These are phyloP conservation scores for Peromyscus nudipes DNA, from an alignment of 2,797 vertebrate genomes.

Conservation along the genomic window DNA sequence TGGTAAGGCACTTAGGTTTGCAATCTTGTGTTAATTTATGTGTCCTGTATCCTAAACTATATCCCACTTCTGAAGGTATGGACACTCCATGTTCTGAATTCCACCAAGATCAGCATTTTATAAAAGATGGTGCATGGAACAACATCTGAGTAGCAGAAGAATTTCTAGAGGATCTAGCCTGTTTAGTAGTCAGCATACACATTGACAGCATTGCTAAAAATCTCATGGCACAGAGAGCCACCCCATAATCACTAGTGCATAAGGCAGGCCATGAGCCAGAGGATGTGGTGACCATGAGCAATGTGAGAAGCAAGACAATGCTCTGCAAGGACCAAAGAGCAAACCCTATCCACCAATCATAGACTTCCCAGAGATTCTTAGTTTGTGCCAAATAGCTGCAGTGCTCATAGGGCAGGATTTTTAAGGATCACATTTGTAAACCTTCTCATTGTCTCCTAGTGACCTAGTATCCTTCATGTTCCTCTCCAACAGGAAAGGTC, in stretches of 20 bases:
- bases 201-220: rapidly evolving
- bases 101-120: no score
- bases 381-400: background rate
- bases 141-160: rapidly evolving
- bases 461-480: no score
- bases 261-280: background rate
- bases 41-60: background rate
- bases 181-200: rapidly evolving
- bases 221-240: rapidly evolving
- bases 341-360: rapidly evolving
- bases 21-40: background rate
- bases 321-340: background rate
- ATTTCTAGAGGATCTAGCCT: rapidly evolving
- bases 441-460: no score
- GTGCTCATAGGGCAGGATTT: background rate
- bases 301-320: background rate
- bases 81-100: rapidly evolving
- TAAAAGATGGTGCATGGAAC: rapidly evolving
- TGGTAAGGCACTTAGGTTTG: rapidly evolving
- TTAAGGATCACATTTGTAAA: background rate
- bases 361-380: background rate
- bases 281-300: background rate
- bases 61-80: no score
- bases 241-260: rapidly evolving
- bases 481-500: background rate